Evolutionary conservation across 2,113 vertebrate genomes (phyloP).

Genomic region (Chauna torquata): DNA sequence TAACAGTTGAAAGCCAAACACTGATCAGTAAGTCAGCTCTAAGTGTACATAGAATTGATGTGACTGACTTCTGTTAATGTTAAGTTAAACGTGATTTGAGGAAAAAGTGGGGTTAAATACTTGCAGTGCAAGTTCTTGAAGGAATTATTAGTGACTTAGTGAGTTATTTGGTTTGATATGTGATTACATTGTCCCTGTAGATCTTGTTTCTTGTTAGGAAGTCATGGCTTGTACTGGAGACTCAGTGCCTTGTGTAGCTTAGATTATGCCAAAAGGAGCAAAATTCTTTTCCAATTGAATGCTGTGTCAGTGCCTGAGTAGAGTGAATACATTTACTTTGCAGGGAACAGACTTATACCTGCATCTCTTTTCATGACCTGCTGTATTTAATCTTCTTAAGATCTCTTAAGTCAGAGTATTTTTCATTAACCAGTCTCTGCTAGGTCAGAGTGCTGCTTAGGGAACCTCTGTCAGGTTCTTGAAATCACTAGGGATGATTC

Average conservation of each 20-base stretch:
- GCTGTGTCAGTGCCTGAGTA: not conserved
- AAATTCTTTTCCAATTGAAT: not conserved
- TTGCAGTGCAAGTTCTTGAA: not conserved
- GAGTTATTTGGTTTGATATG: not conserved
- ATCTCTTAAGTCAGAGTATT: constrained; percentile 39
- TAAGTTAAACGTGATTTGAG: not conserved
- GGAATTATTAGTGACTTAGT: not conserved
- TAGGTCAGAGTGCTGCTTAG: not conserved
- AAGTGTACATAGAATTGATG: not conserved
- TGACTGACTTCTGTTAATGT: not conserved
- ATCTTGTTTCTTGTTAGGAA: not conserved
- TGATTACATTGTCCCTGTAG: not conserved
- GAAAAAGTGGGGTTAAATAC: not conserved
- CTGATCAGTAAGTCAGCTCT: not conserved
- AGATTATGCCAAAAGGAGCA: not conserved
- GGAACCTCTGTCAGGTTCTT: not conserved
- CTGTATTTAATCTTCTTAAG: constrained; percentile 57
- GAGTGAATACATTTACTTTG: not conserved
- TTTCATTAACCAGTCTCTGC: not conserved
- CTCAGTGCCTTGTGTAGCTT: not conserved
- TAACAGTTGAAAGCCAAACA: not conserved
- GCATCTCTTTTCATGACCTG: constrained; percentile 5
- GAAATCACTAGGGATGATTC: not conserved
- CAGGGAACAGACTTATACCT: not conserved
- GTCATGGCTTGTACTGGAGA: not conserved